These are phyloP conservation scores for Himalopsyche japonica DNA, from an alignment of 2,888 invertebrate genomes.

Conservation along the genomic window DNA sequence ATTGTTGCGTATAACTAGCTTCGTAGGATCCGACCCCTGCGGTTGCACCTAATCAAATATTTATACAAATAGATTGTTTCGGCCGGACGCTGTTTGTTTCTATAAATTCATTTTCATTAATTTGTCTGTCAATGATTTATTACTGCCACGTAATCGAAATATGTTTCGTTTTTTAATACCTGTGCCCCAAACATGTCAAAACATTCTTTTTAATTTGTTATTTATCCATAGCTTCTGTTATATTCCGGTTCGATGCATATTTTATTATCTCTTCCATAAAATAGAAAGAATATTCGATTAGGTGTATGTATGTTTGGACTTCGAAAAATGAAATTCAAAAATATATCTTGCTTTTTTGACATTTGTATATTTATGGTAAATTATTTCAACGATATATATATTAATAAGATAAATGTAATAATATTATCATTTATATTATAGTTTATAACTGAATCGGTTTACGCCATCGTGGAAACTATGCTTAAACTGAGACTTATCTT, in stretches of 20 bases:
- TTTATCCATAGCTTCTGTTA: background rate
- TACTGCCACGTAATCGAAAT: slow-evolving; percentile 32
- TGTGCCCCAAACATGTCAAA: background rate
- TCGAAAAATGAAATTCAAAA: too few relatives aligned
- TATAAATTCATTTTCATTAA: slow-evolving; percentile 35
- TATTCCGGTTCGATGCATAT: background rate
- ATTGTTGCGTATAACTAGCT: background rate
- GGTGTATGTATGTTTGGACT: too few relatives aligned
- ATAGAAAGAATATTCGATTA: too few relatives aligned
- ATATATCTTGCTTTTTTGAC: too few relatives aligned
- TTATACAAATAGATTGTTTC: slow-evolving; percentile 38
- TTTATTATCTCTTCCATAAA: background rate
- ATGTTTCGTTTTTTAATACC: background rate
- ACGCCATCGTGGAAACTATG: too few relatives aligned
- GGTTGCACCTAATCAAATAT: slow-evolving; percentile 33
- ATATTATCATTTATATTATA: too few relatives aligned
- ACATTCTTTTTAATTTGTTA: background rate
- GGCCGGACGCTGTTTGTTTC: slow-evolving; percentile 31
- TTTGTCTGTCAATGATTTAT: slow-evolving; percentile 34
- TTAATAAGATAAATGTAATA: too few relatives aligned
- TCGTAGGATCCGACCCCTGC: slow-evolving; percentile 20
- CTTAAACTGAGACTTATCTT: too few relatives aligned
- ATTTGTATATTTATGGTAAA: too few relatives aligned
- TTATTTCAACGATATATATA: too few relatives aligned
- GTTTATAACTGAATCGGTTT: too few relatives aligned